Conservation (phyloP, 2,113 vertebrate species). For the Nycticryphes semicollaris region DNA sequence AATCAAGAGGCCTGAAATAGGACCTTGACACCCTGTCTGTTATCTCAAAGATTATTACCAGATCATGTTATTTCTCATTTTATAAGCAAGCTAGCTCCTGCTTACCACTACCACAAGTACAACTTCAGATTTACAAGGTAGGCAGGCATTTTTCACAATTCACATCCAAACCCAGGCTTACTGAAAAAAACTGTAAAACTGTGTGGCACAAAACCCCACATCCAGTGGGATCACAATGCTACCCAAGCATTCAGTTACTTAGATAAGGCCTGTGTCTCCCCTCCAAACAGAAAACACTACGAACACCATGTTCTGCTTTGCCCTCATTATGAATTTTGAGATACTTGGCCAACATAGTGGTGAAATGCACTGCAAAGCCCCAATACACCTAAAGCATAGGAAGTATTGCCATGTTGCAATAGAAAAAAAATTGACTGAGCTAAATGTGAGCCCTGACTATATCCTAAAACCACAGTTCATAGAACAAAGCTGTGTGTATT, state of each 20-base stretch:
- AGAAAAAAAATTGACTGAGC: neutral
- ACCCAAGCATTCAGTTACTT: neutral
- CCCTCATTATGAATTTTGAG: neutral
- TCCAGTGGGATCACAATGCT: neutral
- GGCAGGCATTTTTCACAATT: neutral
- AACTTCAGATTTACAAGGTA: neutral
- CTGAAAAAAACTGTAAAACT: neutral
- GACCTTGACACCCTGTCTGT: neutral
- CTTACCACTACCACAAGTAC: neutral
- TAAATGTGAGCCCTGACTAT: neutral
- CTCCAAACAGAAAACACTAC: neutral
- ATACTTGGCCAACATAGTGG: fast-evolving
- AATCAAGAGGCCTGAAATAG: neutral
- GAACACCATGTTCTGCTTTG: neutral
- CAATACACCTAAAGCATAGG: fast-evolving
- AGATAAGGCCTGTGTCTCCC: neutral
- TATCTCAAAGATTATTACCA: neutral
- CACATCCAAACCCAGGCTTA: neutral
- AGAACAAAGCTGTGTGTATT: neutral
- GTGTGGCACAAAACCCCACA: neutral
- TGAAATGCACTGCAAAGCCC: neutral
- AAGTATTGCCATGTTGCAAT: neutral
- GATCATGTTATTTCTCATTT: neutral
- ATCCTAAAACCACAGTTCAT: neutral
- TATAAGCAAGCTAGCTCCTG: neutral